phyloP scores from a whole-genome alignment of 2,113 vertebrate species.

The Corynorhinus townsendii region DNA sequence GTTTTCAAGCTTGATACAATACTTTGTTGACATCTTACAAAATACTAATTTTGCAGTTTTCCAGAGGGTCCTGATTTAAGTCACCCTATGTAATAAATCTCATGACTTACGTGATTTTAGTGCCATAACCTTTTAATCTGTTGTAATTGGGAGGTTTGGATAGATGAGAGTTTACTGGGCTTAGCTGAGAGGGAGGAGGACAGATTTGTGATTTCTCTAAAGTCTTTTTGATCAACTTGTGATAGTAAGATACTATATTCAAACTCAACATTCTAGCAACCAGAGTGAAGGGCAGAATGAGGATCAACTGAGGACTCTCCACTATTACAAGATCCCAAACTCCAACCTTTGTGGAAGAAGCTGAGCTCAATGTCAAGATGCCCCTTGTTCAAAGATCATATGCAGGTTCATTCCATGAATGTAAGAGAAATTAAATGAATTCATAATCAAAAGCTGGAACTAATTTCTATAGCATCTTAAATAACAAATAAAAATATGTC shows the following conservation, averaged over 20 bases:
- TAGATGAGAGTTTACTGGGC: neutral
- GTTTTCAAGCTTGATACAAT: neutral
- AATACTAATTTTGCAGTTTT: neutral
- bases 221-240: neutral
- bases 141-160: neutral
- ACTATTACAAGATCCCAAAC: neutral
- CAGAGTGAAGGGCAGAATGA: neutral
- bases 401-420: neutral
- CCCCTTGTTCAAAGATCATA: neutral
- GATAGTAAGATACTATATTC: neutral
- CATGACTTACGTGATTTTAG: conserved; percentile 8
- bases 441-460: conserved; percentile 31
- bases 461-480: conserved; percentile 25
- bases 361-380: neutral
- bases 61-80: neutral
- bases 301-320: neutral
- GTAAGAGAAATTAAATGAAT: neutral
- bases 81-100: neutral
- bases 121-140: neutral
- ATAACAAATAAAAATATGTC: conserved; percentile 2
- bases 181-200: neutral
- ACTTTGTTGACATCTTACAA: neutral
- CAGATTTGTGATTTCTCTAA: neutral
- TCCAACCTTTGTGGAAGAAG: neutral
- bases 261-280: neutral